These are phyloP conservation scores for Rhinoraja longicauda DNA, from an alignment of 2,797 vertebrate genomes.

Conservation along the genomic window DNA sequence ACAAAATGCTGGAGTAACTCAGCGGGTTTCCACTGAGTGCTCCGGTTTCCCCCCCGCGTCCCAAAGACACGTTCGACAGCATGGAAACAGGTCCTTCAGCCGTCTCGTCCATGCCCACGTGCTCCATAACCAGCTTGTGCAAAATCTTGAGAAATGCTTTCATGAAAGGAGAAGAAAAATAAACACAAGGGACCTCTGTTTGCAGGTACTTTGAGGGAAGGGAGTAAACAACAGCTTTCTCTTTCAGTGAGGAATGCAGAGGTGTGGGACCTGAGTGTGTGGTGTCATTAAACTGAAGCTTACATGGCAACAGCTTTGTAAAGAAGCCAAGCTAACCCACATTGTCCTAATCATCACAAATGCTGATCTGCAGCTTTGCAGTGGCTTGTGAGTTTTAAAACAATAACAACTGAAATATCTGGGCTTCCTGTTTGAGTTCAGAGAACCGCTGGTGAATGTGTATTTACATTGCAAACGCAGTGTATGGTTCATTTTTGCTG, in stretches of 20 bases:
- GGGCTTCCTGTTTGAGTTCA: neutral
- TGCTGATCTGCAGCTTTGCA: neutral
- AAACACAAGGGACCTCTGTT: neutral
- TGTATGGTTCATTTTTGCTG: neutral
- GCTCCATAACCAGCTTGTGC: neutral
- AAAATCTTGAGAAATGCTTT: neutral
- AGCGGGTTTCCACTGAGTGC: too few species aligned
- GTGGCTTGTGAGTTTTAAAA: neutral
- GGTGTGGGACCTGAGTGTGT: neutral
- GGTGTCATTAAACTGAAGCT: neutral
- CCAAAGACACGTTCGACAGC: too few species aligned
- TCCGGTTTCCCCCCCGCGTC: too few species aligned
- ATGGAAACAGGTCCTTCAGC: too few species aligned
- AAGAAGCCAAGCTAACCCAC: neutral
- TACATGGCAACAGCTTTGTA: neutral
- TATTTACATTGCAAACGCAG: conserved; percentile 2
- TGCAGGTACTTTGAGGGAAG: neutral
- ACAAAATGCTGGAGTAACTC: too few species aligned
- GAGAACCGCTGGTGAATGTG: neutral
- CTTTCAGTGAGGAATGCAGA: neutral
- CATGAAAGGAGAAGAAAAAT: neutral
- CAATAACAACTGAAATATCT: neutral
- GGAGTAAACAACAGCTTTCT: neutral
- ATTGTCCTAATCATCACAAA: neutral
- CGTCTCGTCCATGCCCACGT: too few species aligned